Evolutionary conservation across 2,797 vertebrate genomes (phyloP), one percentile per base, ranked within the genome.

Genomic region (Prionace glauca): DNA sequence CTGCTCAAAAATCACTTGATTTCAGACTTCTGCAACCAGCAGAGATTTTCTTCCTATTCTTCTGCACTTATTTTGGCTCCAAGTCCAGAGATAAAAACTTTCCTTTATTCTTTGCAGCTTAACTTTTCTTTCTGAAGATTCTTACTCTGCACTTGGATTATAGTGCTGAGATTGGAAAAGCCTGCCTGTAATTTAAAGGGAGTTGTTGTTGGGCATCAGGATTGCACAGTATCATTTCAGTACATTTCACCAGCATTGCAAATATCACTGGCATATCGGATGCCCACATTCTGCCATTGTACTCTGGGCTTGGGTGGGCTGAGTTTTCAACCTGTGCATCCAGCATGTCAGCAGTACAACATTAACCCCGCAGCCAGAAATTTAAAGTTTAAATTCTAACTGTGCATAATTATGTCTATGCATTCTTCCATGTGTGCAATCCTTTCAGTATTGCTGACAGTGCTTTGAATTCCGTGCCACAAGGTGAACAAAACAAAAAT

Each of bases 401-500:
- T 92, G 90, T n/a, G 62, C 65, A 69, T 41, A 67, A 92, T 92
- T 22, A 92, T 41, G 87, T 90, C 56, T 62, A 56, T 90, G n/a
- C n/a, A 69, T 92, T 92, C 90, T 36, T 92, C 65, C 65, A 26
- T 67, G 90, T 69, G n/a, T 67, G 65, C n/a, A 92, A 24, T 69
- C 69, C 62, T 69, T 56, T 92, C n/a, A 41, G n/a, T 92, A 67
- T 69, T 92, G n/a, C 90, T 69, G n/a, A 69, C n/a, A 65, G 36
- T 92, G 90, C 62, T 92, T 67, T 41, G 32, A 92, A 36, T 41
- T 92, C 62, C 32, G 3, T 92, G 62, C 90, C 90, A 92, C 90
- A 92, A 92, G 65, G 65, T 92, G 62, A 92, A 36, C 65, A 67
- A 41, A 69, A 69, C 90, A 92, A 36, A 92, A 36, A 92, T 69